A percentile compares a stretch with the other conserved stretches of the same genome.
Conservation (phyloP, 2,888 invertebrate genomes). For the Erynnis tages region DNA sequence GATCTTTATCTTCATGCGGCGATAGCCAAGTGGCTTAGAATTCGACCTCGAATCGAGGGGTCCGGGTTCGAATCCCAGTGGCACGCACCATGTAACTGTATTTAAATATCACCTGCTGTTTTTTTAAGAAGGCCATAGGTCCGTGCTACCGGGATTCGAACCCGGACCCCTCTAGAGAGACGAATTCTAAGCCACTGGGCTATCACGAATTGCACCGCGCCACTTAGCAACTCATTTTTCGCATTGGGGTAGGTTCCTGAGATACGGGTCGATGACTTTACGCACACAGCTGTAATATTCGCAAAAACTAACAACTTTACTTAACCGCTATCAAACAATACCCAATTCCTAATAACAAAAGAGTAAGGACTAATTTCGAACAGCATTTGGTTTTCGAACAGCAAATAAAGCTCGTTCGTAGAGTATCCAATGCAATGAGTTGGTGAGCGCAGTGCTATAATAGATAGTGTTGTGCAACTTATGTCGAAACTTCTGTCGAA, state of each 20-base stretch:
- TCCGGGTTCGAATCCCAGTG: too few relatives aligned
- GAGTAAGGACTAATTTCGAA: slow-evolving; percentile 41
- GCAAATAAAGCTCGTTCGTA: slow-evolving; percentile 42
- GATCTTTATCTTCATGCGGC: too few relatives aligned
- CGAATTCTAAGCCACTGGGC: too few relatives aligned
- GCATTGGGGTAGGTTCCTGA: slow-evolving; percentile 71
- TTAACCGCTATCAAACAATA: slow-evolving; percentile 30
- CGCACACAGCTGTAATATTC: slow-evolving; percentile 38
- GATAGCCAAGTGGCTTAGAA: too few relatives aligned
- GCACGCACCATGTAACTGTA: too few relatives aligned
- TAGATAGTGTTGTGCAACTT: slow-evolving; percentile 70
- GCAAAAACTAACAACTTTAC: slow-evolving; percentile 18
- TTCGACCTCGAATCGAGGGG: too few relatives aligned
- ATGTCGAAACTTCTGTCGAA: slow-evolving; percentile 52
- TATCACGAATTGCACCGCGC: slow-evolving; percentile 41
- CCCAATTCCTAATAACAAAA: slow-evolving; percentile 33
- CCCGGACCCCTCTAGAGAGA: too few relatives aligned
- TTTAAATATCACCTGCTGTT: too few relatives aligned
- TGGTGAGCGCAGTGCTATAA: slow-evolving; percentile 60
- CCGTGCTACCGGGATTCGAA: too few relatives aligned
- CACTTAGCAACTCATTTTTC: slow-evolving; percentile 56
- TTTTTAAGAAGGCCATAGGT: too few relatives aligned
- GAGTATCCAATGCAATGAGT: slow-evolving; percentile 54
- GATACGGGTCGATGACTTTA: slow-evolving; percentile 71
- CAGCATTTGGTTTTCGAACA: slow-evolving; percentile 16